Conservation (phyloP, 2,888 invertebrate species). For the Drosophila algonquin region DNA sequence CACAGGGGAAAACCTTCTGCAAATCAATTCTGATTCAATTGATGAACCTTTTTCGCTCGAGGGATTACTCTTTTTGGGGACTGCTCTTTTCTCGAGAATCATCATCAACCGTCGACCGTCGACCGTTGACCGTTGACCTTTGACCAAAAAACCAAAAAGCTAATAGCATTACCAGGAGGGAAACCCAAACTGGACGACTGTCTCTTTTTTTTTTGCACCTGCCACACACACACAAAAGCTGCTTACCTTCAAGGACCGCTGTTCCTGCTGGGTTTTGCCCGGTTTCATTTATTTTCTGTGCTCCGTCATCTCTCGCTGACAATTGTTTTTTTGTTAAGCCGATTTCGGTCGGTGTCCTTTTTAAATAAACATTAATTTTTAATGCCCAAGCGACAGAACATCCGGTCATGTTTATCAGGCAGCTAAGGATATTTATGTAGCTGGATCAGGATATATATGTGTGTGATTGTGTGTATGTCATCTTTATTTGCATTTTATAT, state of each 20-base stretch:
- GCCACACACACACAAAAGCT: constrained; percentile 52
- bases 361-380: constrained; percentile 70
- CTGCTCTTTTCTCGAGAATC: constrained; percentile 24
- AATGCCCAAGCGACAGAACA: constrained; percentile 53
- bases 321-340: constrained; percentile 49
- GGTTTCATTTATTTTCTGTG: constrained; percentile 23
- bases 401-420: constrained; percentile 47
- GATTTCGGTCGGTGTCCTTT: constrained; percentile 57
- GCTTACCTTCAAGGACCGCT: constrained; percentile 53
- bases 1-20: constrained; percentile 16
- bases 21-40: constrained; percentile 33
- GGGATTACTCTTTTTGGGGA: constrained; percentile 3
- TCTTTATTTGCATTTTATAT: constrained; percentile 41
- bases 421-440: constrained; percentile 5
- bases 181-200: constrained; percentile 16
- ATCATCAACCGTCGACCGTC: too few relatives aligned
- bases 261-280: constrained; percentile 13
- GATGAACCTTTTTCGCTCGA: constrained; percentile 10
- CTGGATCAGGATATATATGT: constrained; percentile 5
- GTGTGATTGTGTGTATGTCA: constrained; percentile 5
- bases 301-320: constrained; percentile 28
- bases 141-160: constrained; percentile 22
- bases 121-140: constrained; percentile 39
- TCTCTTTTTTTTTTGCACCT: constrained; percentile 28
- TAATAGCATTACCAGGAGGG: constrained; percentile 33